Conservation (phyloP, 2,888 invertebrate genomes). For the Ferrisia virgata region DNA sequence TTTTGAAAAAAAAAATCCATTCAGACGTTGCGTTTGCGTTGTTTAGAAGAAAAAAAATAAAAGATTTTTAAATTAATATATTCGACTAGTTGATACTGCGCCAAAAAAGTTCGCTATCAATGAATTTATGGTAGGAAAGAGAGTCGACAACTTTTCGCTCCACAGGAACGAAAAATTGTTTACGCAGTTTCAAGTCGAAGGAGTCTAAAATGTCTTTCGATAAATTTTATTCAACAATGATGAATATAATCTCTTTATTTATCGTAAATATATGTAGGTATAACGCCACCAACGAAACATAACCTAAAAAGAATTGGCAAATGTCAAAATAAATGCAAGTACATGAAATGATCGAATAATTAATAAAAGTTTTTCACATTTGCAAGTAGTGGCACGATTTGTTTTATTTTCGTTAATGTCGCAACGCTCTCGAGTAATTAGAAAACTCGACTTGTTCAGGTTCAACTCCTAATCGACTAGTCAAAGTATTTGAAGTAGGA, state of each 20-base stretch:
- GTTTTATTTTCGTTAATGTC: background rate
- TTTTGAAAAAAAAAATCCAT: background rate
- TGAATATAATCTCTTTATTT: background rate
- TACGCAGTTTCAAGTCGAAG: background rate
- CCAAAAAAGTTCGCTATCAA: background rate
- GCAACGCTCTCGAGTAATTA: background rate
- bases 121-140: background rate
- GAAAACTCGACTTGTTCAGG: background rate
- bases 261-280: background rate
- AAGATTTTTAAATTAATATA: background rate
- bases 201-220: too few species aligned
- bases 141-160: background rate
- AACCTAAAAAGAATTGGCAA: background rate
- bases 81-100: background rate
- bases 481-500: background rate
- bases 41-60: too few species aligned
- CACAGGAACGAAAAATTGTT: background rate
- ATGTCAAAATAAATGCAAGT: background rate
- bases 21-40: background rate
- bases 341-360: background rate
- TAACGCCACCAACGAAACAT: background rate
- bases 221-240: background rate
- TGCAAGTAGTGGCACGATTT: background rate
- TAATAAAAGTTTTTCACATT: background rate
- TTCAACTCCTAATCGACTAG: too few species aligned